phyloP scores from a whole-genome alignment of 2,888 invertebrate species.

The Chaetogeoica ovagalla region DNA sequence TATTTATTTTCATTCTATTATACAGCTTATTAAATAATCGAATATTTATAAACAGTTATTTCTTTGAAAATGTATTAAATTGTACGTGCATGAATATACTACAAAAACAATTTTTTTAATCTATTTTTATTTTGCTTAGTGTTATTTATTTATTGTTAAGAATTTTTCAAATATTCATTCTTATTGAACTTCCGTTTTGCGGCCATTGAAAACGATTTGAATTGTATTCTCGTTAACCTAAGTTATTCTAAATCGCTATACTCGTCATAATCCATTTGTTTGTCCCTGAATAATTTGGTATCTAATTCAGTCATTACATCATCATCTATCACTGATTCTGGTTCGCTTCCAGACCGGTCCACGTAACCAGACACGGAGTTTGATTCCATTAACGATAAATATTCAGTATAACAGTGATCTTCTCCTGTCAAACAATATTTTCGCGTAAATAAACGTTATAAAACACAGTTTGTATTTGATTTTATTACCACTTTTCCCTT shows the following conservation, averaged over 20 bases:
- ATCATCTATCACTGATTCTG: not conserved
- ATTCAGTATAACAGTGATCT: not conserved
- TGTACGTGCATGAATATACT: too few relatives aligned
- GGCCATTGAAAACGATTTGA: too few relatives aligned
- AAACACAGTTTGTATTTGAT: not conserved
- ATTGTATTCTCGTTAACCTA: not conserved
- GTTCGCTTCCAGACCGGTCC: not conserved
- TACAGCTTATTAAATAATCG: too few relatives aligned
- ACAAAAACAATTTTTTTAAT: too few relatives aligned
- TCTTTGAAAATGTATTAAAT: too few relatives aligned
- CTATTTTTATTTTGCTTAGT: too few relatives aligned
- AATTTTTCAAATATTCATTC: too few relatives aligned
- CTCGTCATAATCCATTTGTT: not conserved
- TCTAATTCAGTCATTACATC: not conserved
- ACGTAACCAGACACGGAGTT: not conserved
- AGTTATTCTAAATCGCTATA: slow-evolving; percentile 4
- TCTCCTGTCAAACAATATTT: not conserved
- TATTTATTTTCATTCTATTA: too few relatives aligned
- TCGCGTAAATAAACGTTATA: not conserved
- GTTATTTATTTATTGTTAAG: too few relatives aligned
- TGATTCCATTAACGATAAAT: slow-evolving; percentile 7
- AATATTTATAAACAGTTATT: too few relatives aligned
- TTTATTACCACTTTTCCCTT: not conserved
- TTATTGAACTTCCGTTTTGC: too few relatives aligned
- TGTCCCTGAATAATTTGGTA: too few relatives aligned